Evolutionary conservation across 2,888 invertebrate species (phyloP).

Genomic region (Actias luna): DNA sequence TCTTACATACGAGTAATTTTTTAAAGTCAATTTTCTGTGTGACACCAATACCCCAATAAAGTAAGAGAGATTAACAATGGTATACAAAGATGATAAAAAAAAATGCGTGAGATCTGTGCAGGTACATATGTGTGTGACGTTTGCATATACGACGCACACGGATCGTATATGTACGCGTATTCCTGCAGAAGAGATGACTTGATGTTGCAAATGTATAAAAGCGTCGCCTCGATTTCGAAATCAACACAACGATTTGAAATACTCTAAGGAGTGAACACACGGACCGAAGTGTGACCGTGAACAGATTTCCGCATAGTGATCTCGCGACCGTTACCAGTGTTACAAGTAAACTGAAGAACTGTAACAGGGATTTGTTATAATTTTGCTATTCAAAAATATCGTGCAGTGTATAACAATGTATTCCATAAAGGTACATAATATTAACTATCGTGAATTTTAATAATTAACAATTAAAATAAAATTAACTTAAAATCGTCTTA

Average conservation of each 20-base stretch:
- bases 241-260: conserved; percentile 78
- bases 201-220: conserved; percentile 80
- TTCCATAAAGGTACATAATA: conserved; percentile 49
- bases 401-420: conserved; percentile 63
- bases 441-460: neutral
- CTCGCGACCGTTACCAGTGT: conserved; percentile 47
- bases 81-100: conserved; percentile 62
- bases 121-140: conserved; percentile 47
- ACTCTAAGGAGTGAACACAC: conserved; percentile 72
- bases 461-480: neutral
- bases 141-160: conserved; percentile 40
- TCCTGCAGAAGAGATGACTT: conserved; percentile 64
- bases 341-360: conserved; percentile 56
- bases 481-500: neutral
- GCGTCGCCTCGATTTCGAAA: conserved; percentile 77
- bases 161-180: conserved; percentile 39
- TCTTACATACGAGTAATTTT: neutral
- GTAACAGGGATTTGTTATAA: conserved; percentile 40
- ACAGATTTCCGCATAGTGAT: conserved; percentile 68
- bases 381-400: conserved; percentile 30
- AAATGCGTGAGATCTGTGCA: conserved; percentile 52
- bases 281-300: conserved; percentile 57
- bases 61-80: conserved; percentile 52
- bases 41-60: conserved; percentile 42
- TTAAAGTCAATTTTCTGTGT: conserved; percentile 40